These are phyloP conservation scores for Pegoplata infirma DNA, from an alignment of 2,888 invertebrate genomes.

Conservation along the genomic window DNA sequence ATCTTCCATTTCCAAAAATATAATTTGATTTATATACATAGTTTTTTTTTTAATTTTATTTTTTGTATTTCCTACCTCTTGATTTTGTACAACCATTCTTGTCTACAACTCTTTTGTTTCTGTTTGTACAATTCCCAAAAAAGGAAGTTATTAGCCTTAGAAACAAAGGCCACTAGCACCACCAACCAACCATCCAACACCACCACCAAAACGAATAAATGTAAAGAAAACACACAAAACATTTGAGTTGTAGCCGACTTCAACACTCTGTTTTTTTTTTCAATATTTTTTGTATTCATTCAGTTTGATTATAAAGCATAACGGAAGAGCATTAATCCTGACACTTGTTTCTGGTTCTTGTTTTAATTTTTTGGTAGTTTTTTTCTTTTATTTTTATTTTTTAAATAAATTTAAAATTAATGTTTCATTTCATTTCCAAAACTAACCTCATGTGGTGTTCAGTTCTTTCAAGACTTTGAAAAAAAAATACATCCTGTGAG, in stretches of 20 bases:
- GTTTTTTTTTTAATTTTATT: constrained; percentile 48
- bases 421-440: constrained; percentile 60
- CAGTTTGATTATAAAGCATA: constrained; percentile 61
- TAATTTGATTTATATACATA: constrained; percentile 50
- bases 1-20: not conserved
- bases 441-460: constrained; percentile 52
- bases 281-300: constrained; percentile 40
- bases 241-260: constrained; percentile 60
- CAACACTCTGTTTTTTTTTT: constrained; percentile 46
- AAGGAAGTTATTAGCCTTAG: constrained; percentile 54
- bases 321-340: constrained; percentile 67
- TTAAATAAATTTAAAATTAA: constrained; percentile 57
- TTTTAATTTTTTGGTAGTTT: constrained; percentile 4
- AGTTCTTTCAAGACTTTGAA: constrained; percentile 13
- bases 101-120: constrained; percentile 63
- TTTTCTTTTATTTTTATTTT: constrained; percentile 22
- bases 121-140: constrained; percentile 49
- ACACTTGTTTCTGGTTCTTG: constrained; percentile 68
- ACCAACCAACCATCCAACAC: too few species aligned
- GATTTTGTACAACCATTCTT: constrained; percentile 61
- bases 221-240: not conserved
- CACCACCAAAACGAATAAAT: too few species aligned
- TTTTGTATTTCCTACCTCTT: constrained; percentile 62
- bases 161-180: constrained; percentile 21
- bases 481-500: constrained; percentile 53